phyloP scores from a whole-genome alignment of 2,888 invertebrate species.

The Byasa hedistus region DNA sequence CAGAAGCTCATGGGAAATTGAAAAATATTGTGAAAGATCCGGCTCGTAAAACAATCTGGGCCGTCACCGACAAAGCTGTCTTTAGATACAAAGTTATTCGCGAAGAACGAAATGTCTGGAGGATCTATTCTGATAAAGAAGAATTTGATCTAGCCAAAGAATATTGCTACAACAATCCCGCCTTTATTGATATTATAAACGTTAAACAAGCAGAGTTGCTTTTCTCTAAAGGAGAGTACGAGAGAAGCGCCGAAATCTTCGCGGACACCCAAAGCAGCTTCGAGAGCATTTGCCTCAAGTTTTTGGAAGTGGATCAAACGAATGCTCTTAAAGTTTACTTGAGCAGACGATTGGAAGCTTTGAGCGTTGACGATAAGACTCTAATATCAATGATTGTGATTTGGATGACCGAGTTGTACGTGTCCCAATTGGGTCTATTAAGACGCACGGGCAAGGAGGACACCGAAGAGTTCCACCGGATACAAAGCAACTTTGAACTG shows the following conservation, averaged over 20 bases:
- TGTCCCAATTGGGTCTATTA: constrained; percentile 91
- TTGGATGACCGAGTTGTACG: constrained; percentile 96
- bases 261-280: constrained; percentile 95
- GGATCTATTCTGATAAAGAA: constrained; percentile 90
- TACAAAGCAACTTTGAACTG: constrained; percentile 88
- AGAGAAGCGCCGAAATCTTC: constrained; percentile 91
- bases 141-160: constrained; percentile 93
- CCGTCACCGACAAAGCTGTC: constrained; percentile 90
- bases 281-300: constrained; percentile 96
- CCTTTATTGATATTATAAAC: constrained; percentile 89
- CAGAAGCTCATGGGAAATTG: constrained; percentile 89
- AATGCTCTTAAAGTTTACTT: constrained; percentile 93
- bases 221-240: constrained; percentile 88
- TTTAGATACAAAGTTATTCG: constrained; percentile 91
- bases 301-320: constrained; percentile 88
- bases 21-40: constrained; percentile 90
- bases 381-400: constrained; percentile 95
- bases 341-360: constrained; percentile 87
- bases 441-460: constrained; percentile 69
- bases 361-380: constrained; percentile 88
- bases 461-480: constrained; percentile 75
- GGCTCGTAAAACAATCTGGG: constrained; percentile 89
- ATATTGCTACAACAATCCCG: constrained; percentile 89
- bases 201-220: constrained; percentile 93
- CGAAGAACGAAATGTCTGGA: constrained; percentile 94